phyloP scores from a whole-genome alignment of 1,140 invertebrate genomes.

The Polyergus mexicanus region DNA sequence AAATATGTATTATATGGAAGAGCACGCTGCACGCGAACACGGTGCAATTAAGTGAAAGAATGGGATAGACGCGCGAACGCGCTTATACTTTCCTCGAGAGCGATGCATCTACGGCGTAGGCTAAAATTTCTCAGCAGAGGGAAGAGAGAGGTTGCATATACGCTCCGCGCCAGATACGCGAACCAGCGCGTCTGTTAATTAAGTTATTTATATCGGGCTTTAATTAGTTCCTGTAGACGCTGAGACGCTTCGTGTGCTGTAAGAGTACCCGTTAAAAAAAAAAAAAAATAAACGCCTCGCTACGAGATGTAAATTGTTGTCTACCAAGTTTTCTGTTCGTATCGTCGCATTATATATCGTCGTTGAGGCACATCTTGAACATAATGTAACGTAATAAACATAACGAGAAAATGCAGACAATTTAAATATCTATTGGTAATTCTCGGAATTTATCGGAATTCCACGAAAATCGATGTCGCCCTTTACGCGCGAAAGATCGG shows the following conservation, averaged over 20 bases:
- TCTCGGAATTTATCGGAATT: not conserved
- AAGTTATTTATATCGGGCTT: conserved; percentile 49
- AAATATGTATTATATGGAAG: conserved; percentile 9
- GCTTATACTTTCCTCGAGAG: conserved; percentile 54
- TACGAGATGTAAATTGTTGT: not conserved
- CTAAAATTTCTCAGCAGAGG: conserved; percentile 55
- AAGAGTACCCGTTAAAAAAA: not conserved
- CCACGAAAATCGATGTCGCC: conserved; percentile 17
- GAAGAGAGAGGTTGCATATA: conserved; percentile 11
- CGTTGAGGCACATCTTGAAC: not conserved
- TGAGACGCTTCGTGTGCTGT: not conserved
- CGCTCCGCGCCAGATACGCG: not conserved
- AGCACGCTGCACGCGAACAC: conserved; percentile 49
- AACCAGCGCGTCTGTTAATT: conserved; percentile 32
- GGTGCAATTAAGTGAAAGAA: conserved; percentile 69
- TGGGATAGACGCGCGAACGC: conserved; percentile 55
- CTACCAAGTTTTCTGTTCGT: not conserved
- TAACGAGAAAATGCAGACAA: not conserved
- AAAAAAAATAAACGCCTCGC: not conserved
- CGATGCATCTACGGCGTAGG: conserved; percentile 31
- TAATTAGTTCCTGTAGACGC: conserved; percentile 35
- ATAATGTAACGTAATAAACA: not conserved
- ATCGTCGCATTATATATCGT: not conserved
- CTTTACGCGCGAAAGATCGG: not conserved
- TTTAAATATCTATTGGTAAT: conserved; percentile 9